These are phyloP conservation scores for Anableps anableps DNA, from an alignment of 2,797 vertebrate species.

Conservation along the genomic window DNA sequence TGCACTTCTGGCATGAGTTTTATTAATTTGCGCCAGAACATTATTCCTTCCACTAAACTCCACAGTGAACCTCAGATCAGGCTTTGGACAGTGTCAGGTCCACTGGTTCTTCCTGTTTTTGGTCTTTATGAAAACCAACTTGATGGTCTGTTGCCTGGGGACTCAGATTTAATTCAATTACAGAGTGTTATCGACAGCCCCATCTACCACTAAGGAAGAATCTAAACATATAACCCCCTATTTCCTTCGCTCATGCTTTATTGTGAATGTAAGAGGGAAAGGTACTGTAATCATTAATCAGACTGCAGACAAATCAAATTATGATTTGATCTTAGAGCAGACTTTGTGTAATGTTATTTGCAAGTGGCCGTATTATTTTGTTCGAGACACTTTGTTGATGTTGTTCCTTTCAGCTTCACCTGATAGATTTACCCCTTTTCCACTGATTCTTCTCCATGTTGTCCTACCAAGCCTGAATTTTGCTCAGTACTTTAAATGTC, in stretches of 20 bases:
- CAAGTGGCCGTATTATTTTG: background rate
- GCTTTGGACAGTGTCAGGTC: background rate
- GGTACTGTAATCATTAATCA: background rate
- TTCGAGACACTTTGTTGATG: background rate
- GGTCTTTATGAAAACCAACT: constrained; percentile 2
- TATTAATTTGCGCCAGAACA: background rate
- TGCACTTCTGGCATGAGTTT: background rate
- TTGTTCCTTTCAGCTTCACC: background rate
- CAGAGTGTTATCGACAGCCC: background rate
- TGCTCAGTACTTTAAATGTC: constrained; percentile 1
- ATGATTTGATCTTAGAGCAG: background rate
- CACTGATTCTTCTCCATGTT: background rate
- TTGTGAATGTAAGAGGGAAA: background rate
- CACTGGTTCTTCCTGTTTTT: background rate
- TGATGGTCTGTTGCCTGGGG: background rate
- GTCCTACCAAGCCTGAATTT: background rate
- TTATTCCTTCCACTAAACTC: background rate
- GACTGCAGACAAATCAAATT: background rate
- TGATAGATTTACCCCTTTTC: background rate
- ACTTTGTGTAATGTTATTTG: background rate
- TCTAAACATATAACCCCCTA: background rate
- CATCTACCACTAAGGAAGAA: background rate
- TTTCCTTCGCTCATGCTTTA: background rate
- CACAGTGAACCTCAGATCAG: background rate
- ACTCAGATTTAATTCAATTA: constrained; percentile 1